These are phyloP conservation scores for Cephus spinipes DNA, from an alignment of 2,888 invertebrate genomes.

Conservation along the genomic window DNA sequence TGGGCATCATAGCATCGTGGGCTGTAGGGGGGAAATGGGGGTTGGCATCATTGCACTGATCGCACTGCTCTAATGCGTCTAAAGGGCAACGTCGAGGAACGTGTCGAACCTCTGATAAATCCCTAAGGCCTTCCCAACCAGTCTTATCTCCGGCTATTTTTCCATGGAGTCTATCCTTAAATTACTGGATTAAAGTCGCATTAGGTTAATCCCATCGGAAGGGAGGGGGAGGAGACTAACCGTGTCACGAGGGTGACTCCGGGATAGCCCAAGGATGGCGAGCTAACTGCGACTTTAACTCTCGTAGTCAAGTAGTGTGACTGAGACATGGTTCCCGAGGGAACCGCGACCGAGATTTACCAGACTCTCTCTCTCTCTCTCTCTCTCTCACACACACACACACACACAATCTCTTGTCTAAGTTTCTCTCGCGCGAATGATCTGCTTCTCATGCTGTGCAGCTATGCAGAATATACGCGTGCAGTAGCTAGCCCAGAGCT, in stretches of 20 bases:
- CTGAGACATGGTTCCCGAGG: slow-evolving; percentile 63
- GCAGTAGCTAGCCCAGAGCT: not conserved
- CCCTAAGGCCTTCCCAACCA: not conserved
- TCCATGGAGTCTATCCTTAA: slow-evolving; percentile 35
- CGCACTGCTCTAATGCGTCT: not conserved
- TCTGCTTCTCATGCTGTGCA: not conserved
- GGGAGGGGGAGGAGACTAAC: slow-evolving; percentile 23
- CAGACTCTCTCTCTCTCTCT: slow-evolving; percentile 29
- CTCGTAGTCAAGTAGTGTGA: slow-evolving; percentile 59
- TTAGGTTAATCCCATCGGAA: slow-evolving; percentile 49
- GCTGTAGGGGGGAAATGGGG: no score
- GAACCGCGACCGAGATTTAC: slow-evolving; percentile 59
- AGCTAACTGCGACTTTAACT: slow-evolving; percentile 54
- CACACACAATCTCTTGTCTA: not conserved
- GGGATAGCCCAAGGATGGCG: slow-evolving; percentile 18
- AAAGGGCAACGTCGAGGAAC: not conserved
- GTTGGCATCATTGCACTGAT: not conserved
- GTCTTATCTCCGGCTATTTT: slow-evolving; percentile 13
- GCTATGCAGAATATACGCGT: not conserved
- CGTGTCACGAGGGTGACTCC: slow-evolving; percentile 15
- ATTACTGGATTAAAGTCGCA: slow-evolving; percentile 58
- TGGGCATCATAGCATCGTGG: no score
- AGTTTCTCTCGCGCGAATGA: not conserved
- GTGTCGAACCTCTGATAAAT: slow-evolving; percentile 7
- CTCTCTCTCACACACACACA: not conserved